These are phyloP conservation scores for Isaurus tuberculatus DNA, from an alignment of 92 coral and sea anemone genomes.

Conservation along the genomic window DNA sequence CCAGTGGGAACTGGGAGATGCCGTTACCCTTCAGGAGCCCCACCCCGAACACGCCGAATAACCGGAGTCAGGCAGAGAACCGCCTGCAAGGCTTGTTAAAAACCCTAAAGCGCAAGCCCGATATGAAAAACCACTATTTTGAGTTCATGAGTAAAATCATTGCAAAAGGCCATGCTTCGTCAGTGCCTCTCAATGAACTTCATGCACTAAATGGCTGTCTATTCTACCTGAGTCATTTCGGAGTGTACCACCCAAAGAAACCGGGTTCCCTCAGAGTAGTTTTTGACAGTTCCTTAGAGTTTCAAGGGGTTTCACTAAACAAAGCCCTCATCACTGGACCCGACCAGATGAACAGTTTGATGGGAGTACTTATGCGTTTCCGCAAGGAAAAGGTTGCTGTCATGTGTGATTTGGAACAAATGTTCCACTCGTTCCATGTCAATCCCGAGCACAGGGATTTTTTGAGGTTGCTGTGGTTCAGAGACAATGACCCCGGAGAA, in stretches of 20 bases:
- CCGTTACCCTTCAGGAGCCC: constrained; percentile 42
- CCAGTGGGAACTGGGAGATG: constrained; percentile 50
- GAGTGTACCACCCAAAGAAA: constrained; percentile 48
- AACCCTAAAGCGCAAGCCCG: constrained; percentile 47
- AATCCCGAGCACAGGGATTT: constrained; percentile 58
- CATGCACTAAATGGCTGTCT: not conserved
- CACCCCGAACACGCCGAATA: constrained; percentile 24
- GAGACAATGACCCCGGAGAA: constrained; percentile 36
- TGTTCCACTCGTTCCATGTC: constrained; percentile 66
- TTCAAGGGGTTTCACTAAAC: constrained; percentile 60
- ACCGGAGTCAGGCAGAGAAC: constrained; percentile 47
- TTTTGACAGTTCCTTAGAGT: constrained; percentile 55
- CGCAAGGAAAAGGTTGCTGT: constrained; percentile 61
- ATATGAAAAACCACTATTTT: constrained; percentile 45
- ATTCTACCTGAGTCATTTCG: constrained; percentile 35
- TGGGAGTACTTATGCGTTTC: constrained; percentile 64
- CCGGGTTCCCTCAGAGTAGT: constrained; percentile 53
- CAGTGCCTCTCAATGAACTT: constrained; percentile 1
- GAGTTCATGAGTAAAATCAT: constrained; percentile 27
- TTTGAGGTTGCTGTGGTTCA: constrained; percentile 47
- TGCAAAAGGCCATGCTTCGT: not conserved
- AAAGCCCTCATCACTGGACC: constrained; percentile 63
- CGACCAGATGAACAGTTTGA: constrained; percentile 57
- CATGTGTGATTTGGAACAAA: constrained; percentile 65
- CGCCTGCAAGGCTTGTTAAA: constrained; percentile 37